Evolutionary conservation across 1,140 invertebrate genomes (phyloP).

Genomic region (Chrysomallon squamiferum): DNA sequence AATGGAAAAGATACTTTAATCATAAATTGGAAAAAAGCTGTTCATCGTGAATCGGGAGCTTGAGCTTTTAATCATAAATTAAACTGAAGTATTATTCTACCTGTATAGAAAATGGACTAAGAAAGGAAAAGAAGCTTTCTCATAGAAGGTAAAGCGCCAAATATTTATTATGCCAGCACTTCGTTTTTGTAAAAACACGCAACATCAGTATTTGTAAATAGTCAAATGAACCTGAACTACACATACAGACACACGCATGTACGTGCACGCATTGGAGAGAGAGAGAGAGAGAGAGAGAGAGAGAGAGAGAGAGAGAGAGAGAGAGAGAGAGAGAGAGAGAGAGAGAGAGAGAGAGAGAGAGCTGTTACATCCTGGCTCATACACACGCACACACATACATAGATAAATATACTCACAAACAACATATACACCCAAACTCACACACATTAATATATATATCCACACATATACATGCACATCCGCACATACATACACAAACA

Average conservation of each 20-base stretch:
- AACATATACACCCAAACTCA: neutral
- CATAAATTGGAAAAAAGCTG: neutral
- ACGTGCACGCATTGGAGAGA: too few relatives aligned
- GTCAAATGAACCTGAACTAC: neutral
- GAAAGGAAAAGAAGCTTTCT: neutral
- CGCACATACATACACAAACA: slow-evolving; percentile 2
- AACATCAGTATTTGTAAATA: too few relatives aligned
- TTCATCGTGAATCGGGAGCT: neutral
- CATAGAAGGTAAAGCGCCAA: neutral
- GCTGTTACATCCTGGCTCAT: too few relatives aligned
- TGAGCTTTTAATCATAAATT: neutral
- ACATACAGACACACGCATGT: neutral
- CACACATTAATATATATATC: neutral
- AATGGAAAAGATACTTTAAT: neutral
- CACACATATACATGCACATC: slow-evolving; percentile 8
- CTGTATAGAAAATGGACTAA: neutral
- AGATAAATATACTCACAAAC: neutral
- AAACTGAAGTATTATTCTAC: too few relatives aligned
- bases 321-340: too few relatives aligned
- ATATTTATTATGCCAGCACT: too few relatives aligned
- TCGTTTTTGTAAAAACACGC: too few relatives aligned
- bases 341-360: too few relatives aligned
- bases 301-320: too few relatives aligned
- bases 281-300: too few relatives aligned
- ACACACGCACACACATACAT: neutral